Base-by-base conservation (phyloP, 1,140 invertebrate species). In the Aphaenogaster ashmeadi region DNA sequence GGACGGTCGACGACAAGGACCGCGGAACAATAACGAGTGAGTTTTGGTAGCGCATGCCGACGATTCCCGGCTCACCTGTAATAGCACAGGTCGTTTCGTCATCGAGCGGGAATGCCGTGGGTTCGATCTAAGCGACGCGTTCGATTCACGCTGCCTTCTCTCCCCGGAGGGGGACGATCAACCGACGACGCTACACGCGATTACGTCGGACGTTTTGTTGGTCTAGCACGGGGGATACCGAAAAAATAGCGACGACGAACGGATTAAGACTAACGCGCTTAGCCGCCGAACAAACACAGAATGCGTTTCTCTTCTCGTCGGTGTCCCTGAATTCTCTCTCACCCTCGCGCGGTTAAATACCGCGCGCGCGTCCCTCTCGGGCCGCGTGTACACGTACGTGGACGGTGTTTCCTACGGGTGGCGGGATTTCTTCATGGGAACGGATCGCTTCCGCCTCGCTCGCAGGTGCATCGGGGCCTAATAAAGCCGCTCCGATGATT, bases 31-130 rank as follows among this genome's bases (percentile, higher is more conserved):
- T 84, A 77, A 91, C 54, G 44, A 41, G 36, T 47, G 50, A 64
- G 85, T 91, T 91, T 91, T 91, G 89, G 84, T 91, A 91, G 88
- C 88, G 85, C 87, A 90, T 88, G 84, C 89, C 89, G 44, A 47
- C 38, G 78, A 79, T 86, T 44, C 78, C 56, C 50, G 21, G 21
- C 87, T 87, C 89, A 91, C 89, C 90, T 91, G 89, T 67, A 91
- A 91, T 60, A 91, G 87, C 87, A 91, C 38, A 84, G 83, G 27
- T 84, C 72, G 84, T 89, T 84, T 69, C 85, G 71, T 91, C 90
- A 89, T 91, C 84, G 52, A 18, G n/a, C 44, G 69, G 15, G 87
- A 87, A 91, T 91, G 86, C 66, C 47, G 6, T 74, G 85, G 60
- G 44, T 80, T 90, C 78, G 67, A 72, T 62, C 36, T 38, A 21